Evolutionary conservation across 2,113 vertebrate species (phyloP), one percentile per base, ranked within the genome.

Genomic region (Herpetotheres cachinnans): DNA sequence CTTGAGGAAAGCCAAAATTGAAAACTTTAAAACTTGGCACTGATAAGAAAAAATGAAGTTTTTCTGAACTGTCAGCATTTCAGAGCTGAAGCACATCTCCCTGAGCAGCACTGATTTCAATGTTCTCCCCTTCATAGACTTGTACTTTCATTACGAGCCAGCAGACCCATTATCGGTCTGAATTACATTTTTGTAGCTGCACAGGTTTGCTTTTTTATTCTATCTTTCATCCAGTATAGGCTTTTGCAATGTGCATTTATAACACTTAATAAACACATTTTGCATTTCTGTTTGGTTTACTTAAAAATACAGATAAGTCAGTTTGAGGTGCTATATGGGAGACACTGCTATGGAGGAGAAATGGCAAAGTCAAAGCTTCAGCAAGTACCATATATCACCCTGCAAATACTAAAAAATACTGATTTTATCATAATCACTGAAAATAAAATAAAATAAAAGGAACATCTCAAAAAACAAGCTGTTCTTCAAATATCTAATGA

Each of bases 21-120:
- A 86, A 96, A 86, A 92, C 73, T 82, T 92, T 93, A 95, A 78
- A 92, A 59, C 70, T 78, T 92, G 92, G 80, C 95, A 96, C 9
- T 84, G 66, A 95, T 96, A 70, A 96, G 85, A 63, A 97, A 97
- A 93, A 95, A 96, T 91, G 73, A 91, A 96, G 42, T 82, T 70
- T 74, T 95, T 93, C 85, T 86, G 67, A 88, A 42, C 77, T 77
- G 86, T 96, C 95, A 97, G 97, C 90, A 38, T 59, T 95, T 94
- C 67, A 72, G 65, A 90, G 38, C 62, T 89, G 90, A 86, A 74
- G 59, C 46, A 63, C 54, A 72, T 95, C 86, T 97, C 88, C 67
- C 94, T 49, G 55, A 92, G 52, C 85, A 86, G 66, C 77, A 93
- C 49, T 90, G 65, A 86, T 84, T 83, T 74, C 78, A 55, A 3